A percentile compares a stretch with the other conserved stretches of the same genome.
Conservation (phyloP, 2,797 vertebrate species). For the Perodicticus potto region DNA sequence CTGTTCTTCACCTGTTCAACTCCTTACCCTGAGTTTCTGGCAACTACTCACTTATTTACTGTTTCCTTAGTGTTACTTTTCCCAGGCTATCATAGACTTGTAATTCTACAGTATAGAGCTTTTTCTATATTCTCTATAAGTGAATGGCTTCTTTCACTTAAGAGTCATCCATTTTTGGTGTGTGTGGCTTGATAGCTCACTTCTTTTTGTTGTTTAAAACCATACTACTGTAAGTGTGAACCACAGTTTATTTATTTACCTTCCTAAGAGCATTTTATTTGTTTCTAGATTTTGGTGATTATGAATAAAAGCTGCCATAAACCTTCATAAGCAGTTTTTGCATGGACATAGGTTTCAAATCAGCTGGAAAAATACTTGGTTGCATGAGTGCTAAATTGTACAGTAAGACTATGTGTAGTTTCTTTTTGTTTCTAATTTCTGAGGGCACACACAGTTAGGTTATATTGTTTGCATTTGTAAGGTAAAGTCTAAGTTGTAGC, state of each 20-base stretch:
- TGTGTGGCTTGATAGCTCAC: constrained; percentile 9
- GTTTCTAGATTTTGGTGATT: background rate
- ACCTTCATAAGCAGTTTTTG: background rate
- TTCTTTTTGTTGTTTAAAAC: constrained; percentile 11
- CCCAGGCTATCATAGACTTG: background rate
- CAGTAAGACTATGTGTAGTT: background rate
- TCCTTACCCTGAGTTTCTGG: background rate
- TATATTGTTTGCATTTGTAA: no score
- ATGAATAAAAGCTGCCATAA: background rate
- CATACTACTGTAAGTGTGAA: background rate
- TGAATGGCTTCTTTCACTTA: background rate
- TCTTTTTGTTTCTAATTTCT: no score
- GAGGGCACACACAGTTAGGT: no score
- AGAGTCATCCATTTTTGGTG: background rate
- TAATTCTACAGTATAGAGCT: background rate
- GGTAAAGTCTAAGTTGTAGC: no score
- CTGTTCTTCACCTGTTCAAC: background rate
- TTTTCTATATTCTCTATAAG: background rate
- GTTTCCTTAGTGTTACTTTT: background rate
- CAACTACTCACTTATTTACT: background rate
- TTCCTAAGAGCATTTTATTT: background rate
- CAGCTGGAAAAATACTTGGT: background rate
- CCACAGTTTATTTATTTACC: background rate
- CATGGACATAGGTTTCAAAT: background rate
- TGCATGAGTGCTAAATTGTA: background rate